Percentiles rank a stretch among this genome's conserved stretches.
These are phyloP conservation scores for Jacana jacana DNA, from an alignment of 2,113 vertebrate species.

Conservation along the genomic window DNA sequence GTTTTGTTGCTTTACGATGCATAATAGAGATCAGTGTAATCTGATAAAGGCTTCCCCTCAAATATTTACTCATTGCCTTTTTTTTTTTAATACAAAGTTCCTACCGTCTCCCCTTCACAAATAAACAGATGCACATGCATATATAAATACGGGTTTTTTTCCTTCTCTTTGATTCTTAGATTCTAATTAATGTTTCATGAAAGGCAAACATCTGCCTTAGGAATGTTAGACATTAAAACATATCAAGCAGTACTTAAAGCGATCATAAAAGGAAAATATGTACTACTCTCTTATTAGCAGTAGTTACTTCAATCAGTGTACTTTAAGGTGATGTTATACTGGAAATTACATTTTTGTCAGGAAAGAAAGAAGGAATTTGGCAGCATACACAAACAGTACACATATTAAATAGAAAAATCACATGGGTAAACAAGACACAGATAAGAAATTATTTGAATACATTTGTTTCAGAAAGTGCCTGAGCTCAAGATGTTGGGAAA, in stretches of 20 bases:
- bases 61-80: background rate
- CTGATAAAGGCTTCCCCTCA: background rate
- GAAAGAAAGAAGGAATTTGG: background rate
- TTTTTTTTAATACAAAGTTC: background rate
- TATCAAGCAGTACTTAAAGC: constrained; percentile 1
- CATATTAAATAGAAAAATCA: constrained; percentile 7
- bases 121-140: background rate
- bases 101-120: background rate
- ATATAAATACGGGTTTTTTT: background rate
- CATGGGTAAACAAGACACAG: background rate
- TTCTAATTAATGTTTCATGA: constrained; percentile 26
- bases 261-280: constrained; percentile 1
- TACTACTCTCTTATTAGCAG: background rate
- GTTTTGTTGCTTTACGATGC: background rate
- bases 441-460: background rate
- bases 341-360: background rate
- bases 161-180: background rate
- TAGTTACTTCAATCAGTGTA: constrained; percentile 10
- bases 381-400: background rate
- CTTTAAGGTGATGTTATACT: constrained; percentile 4
- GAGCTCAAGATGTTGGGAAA: background rate
- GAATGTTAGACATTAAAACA: background rate
- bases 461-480: background rate
- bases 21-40: background rate
- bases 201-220: constrained; percentile 33